phyloP scores from a whole-genome alignment of 2,113 vertebrate genomes.

The Capricornis sumatraensis region DNA sequence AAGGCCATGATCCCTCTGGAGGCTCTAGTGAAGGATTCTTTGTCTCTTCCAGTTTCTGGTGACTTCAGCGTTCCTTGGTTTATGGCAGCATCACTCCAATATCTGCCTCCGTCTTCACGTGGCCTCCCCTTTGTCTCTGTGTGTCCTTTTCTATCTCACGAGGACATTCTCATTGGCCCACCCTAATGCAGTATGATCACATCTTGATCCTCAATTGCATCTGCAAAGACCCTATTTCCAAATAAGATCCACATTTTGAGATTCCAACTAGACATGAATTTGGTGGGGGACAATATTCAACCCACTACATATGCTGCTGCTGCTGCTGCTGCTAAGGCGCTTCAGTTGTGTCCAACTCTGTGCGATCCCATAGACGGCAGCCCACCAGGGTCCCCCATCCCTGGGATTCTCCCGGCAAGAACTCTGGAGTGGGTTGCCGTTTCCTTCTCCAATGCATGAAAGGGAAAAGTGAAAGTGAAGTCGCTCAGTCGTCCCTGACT shows the following conservation, averaged over 20 bases:
- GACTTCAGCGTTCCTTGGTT: background rate
- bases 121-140: background rate
- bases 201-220: background rate
- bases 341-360: too few relatives aligned
- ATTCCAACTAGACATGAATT: background rate
- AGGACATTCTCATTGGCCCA: background rate
- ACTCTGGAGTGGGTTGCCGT: too few relatives aligned
- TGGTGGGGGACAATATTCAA: background rate
- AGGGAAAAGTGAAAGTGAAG: too few relatives aligned
- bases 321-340: too few relatives aligned
- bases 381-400: too few relatives aligned
- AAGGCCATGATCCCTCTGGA: background rate
- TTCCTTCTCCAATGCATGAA: too few relatives aligned
- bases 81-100: background rate
- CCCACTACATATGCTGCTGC: background rate
- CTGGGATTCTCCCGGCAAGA: too few relatives aligned
- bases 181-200: background rate
- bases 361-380: too few relatives aligned
- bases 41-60: background rate
- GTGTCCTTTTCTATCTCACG: background rate
- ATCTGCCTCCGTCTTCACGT: rapidly evolving
- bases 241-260: background rate
- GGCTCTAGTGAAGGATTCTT: background rate
- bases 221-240: background rate
- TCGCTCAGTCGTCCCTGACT: too few relatives aligned